A percentile compares a stretch with the other conserved stretches of the same genome.
Conservation (phyloP, 2,888 invertebrate genomes). For the Rosalia funebris region DNA sequence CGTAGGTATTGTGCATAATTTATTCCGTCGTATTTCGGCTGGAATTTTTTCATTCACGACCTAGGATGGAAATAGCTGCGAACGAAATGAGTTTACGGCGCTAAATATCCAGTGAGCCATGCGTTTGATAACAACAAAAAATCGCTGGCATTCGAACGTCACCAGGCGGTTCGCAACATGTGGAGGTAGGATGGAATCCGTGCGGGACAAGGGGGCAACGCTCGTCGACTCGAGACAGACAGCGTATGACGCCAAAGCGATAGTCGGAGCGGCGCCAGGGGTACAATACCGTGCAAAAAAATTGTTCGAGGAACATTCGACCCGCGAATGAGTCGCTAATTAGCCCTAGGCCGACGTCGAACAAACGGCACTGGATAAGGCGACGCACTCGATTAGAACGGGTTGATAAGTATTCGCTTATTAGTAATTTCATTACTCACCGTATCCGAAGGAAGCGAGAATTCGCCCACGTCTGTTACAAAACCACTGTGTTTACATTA, state of each 20-base stretch:
- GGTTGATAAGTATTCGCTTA: slow-evolving; percentile 1
- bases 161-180: slow-evolving; percentile 43
- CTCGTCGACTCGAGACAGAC: slow-evolving; percentile 59
- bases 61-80: slow-evolving; percentile 2
- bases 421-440: slow-evolving; percentile 46
- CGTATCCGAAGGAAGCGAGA: slow-evolving; percentile 44
- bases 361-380: neutral
- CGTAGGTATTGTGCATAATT: neutral
- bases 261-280: slow-evolving; percentile 64
- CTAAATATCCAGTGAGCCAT: slow-evolving; percentile 15
- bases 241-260: slow-evolving; percentile 65
- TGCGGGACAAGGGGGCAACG: slow-evolving; percentile 56
- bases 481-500: slow-evolving; percentile 47
- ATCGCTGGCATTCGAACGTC: slow-evolving; percentile 28
- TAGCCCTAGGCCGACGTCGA: neutral
- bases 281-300: slow-evolving; percentile 64
- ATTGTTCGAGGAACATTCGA: slow-evolving; percentile 34
- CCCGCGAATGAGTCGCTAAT: slow-evolving; percentile 13
- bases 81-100: neutral
- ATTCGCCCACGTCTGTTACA: slow-evolving; percentile 46
- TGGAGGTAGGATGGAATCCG: slow-evolving; percentile 52
- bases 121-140: slow-evolving; percentile 29
- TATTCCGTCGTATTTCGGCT: neutral
- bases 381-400: neutral
- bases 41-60: slow-evolving; percentile 5